A percentile compares a stretch with the other conserved stretches of the same genome.
phyloP scores from a whole-genome alignment of 1,140 invertebrate genomes.

The Oncopodura yosiiana region DNA sequence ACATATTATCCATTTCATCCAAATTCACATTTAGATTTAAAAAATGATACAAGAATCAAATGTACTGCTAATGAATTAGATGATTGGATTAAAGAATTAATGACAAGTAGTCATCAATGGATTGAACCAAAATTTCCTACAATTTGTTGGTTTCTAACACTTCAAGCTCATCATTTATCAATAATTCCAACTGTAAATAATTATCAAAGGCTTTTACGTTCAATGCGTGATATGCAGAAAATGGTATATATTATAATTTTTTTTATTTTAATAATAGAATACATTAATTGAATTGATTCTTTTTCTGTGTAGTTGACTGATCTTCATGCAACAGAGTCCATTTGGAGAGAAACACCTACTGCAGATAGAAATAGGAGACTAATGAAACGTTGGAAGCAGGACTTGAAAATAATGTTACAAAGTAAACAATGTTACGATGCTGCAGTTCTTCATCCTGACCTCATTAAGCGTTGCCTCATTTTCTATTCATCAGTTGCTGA shows the following conservation, averaged over 20 bases:
- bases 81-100: constrained; percentile 58
- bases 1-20: constrained; percentile 77
- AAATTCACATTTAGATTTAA: constrained; percentile 61
- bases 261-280: background rate
- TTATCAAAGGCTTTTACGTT: constrained; percentile 69
- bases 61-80: constrained; percentile 66
- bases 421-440: constrained; percentile 57
- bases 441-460: constrained; percentile 66
- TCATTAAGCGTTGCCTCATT: constrained; percentile 65
- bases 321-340: constrained; percentile 62
- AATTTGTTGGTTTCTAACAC: constrained; percentile 90
- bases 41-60: constrained; percentile 75
- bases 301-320: constrained; percentile 55
- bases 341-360: constrained; percentile 68
- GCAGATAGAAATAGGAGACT: constrained; percentile 68
- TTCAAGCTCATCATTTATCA: constrained; percentile 85
- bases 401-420: constrained; percentile 47
- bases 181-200: constrained; percentile 77
- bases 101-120: constrained; percentile 49
- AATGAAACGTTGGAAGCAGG: constrained; percentile 74
- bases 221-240: constrained; percentile 80
- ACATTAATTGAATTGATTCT: constrained; percentile 7
- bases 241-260: constrained; percentile 51
- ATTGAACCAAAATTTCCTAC: constrained; percentile 82
- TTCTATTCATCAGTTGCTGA: constrained; percentile 81